These are phyloP conservation scores for Trichomalopsis sarcophagae DNA, from an alignment of 1,140 invertebrate species.

Conservation along the genomic window DNA sequence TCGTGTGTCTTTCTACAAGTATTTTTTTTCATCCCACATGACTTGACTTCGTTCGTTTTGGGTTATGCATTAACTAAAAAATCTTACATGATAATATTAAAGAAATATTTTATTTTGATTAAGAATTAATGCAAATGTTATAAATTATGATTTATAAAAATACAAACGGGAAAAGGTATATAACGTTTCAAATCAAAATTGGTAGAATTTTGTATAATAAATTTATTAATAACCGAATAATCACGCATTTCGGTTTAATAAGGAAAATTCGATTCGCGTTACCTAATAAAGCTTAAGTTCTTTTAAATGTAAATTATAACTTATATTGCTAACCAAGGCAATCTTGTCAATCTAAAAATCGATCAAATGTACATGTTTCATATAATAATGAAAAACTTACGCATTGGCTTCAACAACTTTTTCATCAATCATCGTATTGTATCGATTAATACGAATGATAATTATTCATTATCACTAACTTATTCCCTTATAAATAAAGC, in stretches of 20 bases:
- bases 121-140: slow-evolving; percentile 39
- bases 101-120: slow-evolving; percentile 45
- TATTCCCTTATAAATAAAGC: slow-evolving; percentile 43
- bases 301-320: slow-evolving; percentile 23
- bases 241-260: slow-evolving; percentile 8
- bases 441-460: slow-evolving; percentile 35
- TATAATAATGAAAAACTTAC: slow-evolving; percentile 32
- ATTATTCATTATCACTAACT: slow-evolving; percentile 26
- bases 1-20: slow-evolving; percentile 28
- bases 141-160: slow-evolving; percentile 47
- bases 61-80: neutral
- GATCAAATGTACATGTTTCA: slow-evolving; percentile 1
- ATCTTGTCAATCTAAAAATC: slow-evolving; percentile 29
- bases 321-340: slow-evolving; percentile 41
- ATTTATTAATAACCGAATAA: slow-evolving; percentile 9
- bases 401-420: slow-evolving; percentile 41
- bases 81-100: slow-evolving; percentile 32
- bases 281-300: slow-evolving; percentile 24
- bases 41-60: neutral
- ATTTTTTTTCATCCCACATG: neutral
- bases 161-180: slow-evolving; percentile 40
- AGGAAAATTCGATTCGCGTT: slow-evolving; percentile 18
- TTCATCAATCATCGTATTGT: slow-evolving; percentile 18
- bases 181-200: slow-evolving; percentile 27
- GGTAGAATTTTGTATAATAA: slow-evolving; percentile 2